phyloP scores from a whole-genome alignment of 64 coral and sea anemone genomes.

The Stichodactyla helianthus region DNA sequence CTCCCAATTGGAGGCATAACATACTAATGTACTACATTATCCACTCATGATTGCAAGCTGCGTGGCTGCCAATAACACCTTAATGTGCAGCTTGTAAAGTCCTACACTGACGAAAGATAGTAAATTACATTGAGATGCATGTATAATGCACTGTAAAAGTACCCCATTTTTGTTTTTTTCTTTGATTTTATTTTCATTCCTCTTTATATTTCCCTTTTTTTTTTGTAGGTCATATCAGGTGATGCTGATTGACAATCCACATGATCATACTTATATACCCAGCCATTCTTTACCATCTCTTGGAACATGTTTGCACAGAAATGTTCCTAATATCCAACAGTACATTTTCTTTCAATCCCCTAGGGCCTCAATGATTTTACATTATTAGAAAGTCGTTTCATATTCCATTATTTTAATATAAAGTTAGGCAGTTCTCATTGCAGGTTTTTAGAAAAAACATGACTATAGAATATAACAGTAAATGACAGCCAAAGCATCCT shows the following conservation, averaged over 20 bases:
- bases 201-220: neutral
- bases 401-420: neutral
- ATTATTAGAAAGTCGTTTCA: neutral
- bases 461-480: too few relatives aligned
- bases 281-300: neutral
- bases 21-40: too few relatives aligned
- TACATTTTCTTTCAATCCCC: neutral
- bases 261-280: neutral
- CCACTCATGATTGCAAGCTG: too few relatives aligned
- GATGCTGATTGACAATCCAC: slow-evolving; percentile 21
- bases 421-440: neutral
- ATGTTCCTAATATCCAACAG: neutral
- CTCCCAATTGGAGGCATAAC: too few relatives aligned
- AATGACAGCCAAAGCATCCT: too few relatives aligned
- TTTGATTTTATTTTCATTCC: neutral
- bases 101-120: too few relatives aligned
- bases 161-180: neutral
- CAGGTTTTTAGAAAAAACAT: neutral
- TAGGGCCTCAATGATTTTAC: neutral
- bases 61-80: too few relatives aligned
- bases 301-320: neutral
- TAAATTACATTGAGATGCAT: too few relatives aligned
- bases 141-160: too few relatives aligned
- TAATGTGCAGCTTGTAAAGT: too few relatives aligned
- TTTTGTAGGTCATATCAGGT: slow-evolving; percentile 50